phyloP scores from a whole-genome alignment of 2,113 vertebrate genomes.

The Dromaius novaehollandiae region DNA sequence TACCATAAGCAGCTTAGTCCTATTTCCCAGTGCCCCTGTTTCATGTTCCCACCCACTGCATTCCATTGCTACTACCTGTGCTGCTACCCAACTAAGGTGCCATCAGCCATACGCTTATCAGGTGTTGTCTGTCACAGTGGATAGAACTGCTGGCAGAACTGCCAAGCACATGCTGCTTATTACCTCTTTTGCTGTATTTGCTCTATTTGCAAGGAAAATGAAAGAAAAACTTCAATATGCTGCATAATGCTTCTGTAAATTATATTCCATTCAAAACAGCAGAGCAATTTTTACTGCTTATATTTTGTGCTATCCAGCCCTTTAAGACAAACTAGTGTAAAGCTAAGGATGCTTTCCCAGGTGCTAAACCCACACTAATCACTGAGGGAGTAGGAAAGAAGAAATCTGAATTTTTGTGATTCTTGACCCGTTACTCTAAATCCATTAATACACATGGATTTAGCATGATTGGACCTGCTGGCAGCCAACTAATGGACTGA shows the following conservation, averaged over 20 bases:
- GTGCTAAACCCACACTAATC: neutral
- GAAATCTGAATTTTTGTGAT: slow-evolving; percentile 17
- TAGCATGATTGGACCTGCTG: neutral
- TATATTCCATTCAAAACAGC: neutral
- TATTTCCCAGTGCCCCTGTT: neutral
- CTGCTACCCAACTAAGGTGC: neutral
- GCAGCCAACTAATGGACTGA: slow-evolving; percentile 13
- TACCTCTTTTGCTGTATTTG: neutral
- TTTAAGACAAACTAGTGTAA: neutral
- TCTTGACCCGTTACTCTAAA: slow-evolving; percentile 32
- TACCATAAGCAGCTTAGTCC: neutral
- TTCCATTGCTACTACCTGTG: neutral
- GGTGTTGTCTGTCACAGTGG: neutral
- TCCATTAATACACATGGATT: slow-evolving; percentile 33
- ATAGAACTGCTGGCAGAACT: neutral
- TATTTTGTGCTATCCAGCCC: neutral
- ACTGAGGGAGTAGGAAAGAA: neutral
- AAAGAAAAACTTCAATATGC: neutral
- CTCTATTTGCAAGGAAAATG: neutral
- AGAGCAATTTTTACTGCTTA: neutral
- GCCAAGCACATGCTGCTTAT: neutral
- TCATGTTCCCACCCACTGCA: neutral
- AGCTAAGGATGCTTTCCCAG: neutral
- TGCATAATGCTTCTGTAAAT: neutral
- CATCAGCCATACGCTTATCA: neutral